Base-by-base conservation (phyloP, 2,888 invertebrate species). In the Hirtodrosophila histrioides region DNA sequence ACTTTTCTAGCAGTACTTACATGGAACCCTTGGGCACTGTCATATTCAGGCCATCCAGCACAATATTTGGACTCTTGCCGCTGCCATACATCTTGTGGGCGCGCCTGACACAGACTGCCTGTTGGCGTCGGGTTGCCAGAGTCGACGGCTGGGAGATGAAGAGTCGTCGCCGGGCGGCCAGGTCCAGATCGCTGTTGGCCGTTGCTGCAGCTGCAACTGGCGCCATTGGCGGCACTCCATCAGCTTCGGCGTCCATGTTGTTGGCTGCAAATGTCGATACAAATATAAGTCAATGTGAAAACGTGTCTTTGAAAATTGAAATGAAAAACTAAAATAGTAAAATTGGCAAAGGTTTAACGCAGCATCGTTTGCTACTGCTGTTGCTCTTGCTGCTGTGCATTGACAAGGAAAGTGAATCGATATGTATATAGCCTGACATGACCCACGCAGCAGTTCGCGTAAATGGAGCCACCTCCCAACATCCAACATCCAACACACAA, bases 21-120 rank as follows among this genome's bases (percentile, higher is more conserved):
- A 97, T 97, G 45, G 95, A 92, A 51, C 97, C 97, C 90, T 97
- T 97, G 23, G 97, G 95, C 41, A 98, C 98, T 12, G 97, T 97
- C 96, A 98, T 97, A 89, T 97, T 97, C 55, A 98, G 93, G 24
- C 96, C 96, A 89, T 97, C 96, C 54, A 98, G 93, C 37, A 98
- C 96, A 33, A 96, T 93, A 79, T 96, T 95, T 0, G 96, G 96
- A 88, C 94, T 96, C 78, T 94, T 95, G 76, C 95, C 94, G 3
- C 94, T 92, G 5, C 97, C 97, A 89, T 97, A 98, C 90, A 94
- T 94, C 92, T 98, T 98, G 90, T 94, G 95, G 0, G 97, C 97
- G 12, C 96, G 92, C 60, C 97, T 93, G 1, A 97, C 96, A 84
- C 96, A 96, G 0, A 97, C 95, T 63, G 97, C 97, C 73, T 97